Evolutionary conservation across 2,113 vertebrate genomes (phyloP).

Genomic region (Lamprotornis superbus): DNA sequence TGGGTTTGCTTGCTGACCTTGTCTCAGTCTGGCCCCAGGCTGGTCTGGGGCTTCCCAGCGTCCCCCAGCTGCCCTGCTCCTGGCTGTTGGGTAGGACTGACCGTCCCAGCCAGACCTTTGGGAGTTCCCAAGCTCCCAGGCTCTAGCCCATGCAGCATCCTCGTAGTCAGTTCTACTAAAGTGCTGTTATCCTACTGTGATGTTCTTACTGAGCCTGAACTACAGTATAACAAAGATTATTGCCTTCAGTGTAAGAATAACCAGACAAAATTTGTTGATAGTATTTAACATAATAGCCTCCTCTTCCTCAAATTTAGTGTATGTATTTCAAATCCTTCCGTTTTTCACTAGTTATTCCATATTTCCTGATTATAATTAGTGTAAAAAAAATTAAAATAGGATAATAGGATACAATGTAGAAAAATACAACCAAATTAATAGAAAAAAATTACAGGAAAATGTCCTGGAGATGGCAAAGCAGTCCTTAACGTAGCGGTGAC

Average conservation of each 20-base stretch:
- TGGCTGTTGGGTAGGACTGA: neutral
- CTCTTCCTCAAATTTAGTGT: neutral
- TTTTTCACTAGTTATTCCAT: neutral
- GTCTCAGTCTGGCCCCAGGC: rapidly evolving
- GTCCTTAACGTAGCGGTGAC: neutral
- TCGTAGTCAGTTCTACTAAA: neutral
- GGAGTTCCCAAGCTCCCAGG: rapidly evolving
- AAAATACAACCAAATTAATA: neutral
- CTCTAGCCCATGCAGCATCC: neutral
- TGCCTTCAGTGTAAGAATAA: neutral
- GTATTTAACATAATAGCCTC: neutral
- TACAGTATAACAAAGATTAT: neutral
- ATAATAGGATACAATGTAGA: neutral
- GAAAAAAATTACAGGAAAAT: neutral
- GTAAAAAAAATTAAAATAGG: neutral
- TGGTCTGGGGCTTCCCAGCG: rapidly evolving
- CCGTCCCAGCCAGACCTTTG: neutral
- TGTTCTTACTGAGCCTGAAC: neutral
- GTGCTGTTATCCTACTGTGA: neutral
- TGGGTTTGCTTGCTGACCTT: rapidly evolving
- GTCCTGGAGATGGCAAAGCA: neutral
- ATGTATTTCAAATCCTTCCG: neutral
- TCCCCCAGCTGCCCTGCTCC: neutral
- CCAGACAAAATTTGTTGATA: neutral
- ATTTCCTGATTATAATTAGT: neutral